Evolutionary conservation across 2,888 invertebrate genomes (phyloP).

Genomic region (Hirtodrosophila alboralis): DNA sequence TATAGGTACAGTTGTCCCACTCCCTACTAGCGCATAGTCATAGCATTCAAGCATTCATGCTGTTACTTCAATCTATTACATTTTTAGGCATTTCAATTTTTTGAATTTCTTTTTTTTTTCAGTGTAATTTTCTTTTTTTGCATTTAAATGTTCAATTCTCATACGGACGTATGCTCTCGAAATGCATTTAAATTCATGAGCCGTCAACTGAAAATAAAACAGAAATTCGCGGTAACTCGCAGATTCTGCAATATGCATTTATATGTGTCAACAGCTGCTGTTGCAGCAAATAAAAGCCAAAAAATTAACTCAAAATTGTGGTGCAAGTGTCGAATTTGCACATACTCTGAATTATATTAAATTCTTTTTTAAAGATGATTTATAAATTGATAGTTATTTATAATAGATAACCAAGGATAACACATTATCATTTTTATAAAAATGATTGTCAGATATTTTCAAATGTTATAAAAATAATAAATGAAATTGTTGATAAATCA

Average conservation of each 20-base stretch:
- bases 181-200: constrained; percentile 56
- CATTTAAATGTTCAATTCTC: constrained; percentile 33
- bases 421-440: too few species aligned
- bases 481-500: too few species aligned
- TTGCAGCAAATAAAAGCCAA: constrained; percentile 38
- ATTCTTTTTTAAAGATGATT: too few species aligned
- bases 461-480: too few species aligned
- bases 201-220: constrained; percentile 25
- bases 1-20: constrained; percentile 13
- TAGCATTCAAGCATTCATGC: constrained; percentile 9
- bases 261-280: constrained; percentile 63
- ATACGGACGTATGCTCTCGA: neutral
- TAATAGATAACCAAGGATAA: too few species aligned
- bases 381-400: too few species aligned
- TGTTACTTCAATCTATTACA: constrained; percentile 25
- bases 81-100: constrained; percentile 42
- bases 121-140: neutral
- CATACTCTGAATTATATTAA: too few species aligned
- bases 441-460: too few species aligned
- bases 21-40: neutral
- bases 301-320: constrained; percentile 6
- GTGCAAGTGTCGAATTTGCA: neutral
- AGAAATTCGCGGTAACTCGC: constrained; percentile 13
- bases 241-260: constrained; percentile 48
- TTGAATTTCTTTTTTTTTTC: constrained; percentile 11